Base-by-base conservation (phyloP, 2,113 vertebrate species). In the Rhipidura dahli region DNA sequence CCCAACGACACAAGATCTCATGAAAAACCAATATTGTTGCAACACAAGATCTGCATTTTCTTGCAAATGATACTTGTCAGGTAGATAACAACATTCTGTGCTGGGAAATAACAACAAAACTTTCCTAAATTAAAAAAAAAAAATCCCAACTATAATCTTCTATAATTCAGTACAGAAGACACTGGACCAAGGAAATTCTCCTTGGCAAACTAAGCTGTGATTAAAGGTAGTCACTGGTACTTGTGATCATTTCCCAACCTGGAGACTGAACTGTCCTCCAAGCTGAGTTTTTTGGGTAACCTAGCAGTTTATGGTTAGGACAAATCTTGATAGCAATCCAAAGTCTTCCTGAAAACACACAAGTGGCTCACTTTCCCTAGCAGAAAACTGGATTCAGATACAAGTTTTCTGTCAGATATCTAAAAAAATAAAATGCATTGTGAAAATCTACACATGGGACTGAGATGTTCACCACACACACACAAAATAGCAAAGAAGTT, bases 201-300 rank as follows among this genome's bases (percentile, higher is more conserved):
- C 50, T 51, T 97, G 97, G 94, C 97, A 96, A 80, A 69, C 15
- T 21, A 92, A 81, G 24, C 68, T 92, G 4, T 96, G 91, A 97
- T 97, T 96, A 97, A 97, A 96, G 93, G 95, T 96, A 96, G 94
- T 82, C 94, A 87, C 79, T 95, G 78, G 42, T 86, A 70, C 92
- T 97, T 90, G 88, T 93, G 91, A 97, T 96, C 91, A 63, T 95
- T 93, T 90, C 86, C 82, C 92, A 97, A 96, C 93, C 94, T 97
- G 94, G 59, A 79, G 70, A 60, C 9, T 83, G 89, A 95, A 75
- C 51, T 65, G 86, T 92, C 54, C 63, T 95, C 91, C 59, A 86
- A 73, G 75, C 78, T 87, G 66, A 86, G 77, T 28, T 83, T 78
- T 78, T 88, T 45, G 40, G 40, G 86, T 90, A 97, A 93, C 78